Base-by-base conservation (phyloP, 2,888 invertebrate species). In the Cephus sareptanus region DNA sequence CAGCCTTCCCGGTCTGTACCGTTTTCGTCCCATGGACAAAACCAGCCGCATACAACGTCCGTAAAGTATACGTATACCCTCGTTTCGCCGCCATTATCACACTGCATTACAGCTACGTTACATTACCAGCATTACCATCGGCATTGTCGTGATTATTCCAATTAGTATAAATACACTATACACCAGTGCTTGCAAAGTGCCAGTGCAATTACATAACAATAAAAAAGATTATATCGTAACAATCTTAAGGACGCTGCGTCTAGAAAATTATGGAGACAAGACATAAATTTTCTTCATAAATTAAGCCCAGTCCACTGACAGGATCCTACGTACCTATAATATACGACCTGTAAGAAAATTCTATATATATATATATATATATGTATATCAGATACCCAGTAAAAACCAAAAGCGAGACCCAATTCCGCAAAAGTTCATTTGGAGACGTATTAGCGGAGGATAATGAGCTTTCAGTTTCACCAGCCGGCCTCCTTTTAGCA, bases 361-460 rank as follows among this genome's bases (percentile, higher is more conserved):
- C 23, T 15, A 9, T 56, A 9, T 56, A 23, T 23, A 23, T 23
- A 13, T 13, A 37, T 13, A 37, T 12, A 37, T 4, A 15, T 15
- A 37, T 37, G 4, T 13, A 23, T 0, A 23, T 0, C 1, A 9
- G 1, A 40, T 40, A 56, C 56, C 9, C 23, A 56, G 6, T 9
- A 6, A 23, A 56, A 23, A 40, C 40, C 15, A 40, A 40, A 40
- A 23, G 9, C 40, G 1, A 56, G 6, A 56, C 23, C 56, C 56
- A 23, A 56, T 56, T 9, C 23, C 56, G 56, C 56, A 23, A 56
- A 23, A 56, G 34, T 34, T 71, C 31, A 71, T 71, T 79, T 79
- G 76, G 74, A 40, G 86, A 87, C 84, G 85, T 87, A 89, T 88
- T 89, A 88, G 86, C 84, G 79, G 84, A 87, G 86, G 86, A 87